Percentiles rank a stretch among this genome's conserved stretches.
Conservation (phyloP, 2,888 invertebrate species). For the Eustalomyia histrio region DNA sequence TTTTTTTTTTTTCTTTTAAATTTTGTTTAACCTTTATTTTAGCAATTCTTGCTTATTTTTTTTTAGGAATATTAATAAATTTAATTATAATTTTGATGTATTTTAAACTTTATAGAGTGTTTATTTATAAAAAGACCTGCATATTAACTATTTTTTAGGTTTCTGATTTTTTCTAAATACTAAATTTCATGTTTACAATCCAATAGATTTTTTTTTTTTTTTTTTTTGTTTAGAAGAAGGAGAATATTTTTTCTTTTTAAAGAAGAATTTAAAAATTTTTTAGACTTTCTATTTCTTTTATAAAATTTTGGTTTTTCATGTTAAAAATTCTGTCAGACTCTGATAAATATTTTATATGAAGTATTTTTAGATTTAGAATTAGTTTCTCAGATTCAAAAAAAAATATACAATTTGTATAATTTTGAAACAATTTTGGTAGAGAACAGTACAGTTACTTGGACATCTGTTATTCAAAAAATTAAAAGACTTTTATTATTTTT, state of each 20-base stretch:
- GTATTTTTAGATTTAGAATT: too few species aligned
- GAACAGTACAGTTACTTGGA: too few species aligned
- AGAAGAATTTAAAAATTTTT: not conserved
- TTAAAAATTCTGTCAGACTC: too few species aligned
- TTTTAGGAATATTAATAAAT: slow-evolving; percentile 48
- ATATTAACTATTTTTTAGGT: slow-evolving; percentile 22
- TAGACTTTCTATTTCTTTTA: not conserved
- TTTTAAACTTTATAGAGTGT: slow-evolving; percentile 38
- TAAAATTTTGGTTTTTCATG: too few species aligned
- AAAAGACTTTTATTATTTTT: too few species aligned
- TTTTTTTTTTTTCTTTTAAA: not conserved
- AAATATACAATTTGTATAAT: too few species aligned
- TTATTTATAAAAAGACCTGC: slow-evolving; percentile 55
- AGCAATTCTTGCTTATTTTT: slow-evolving; percentile 14
- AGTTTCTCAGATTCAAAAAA: too few species aligned
- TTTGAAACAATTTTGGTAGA: too few species aligned
- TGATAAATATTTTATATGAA: too few species aligned
- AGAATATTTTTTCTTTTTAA: not conserved
- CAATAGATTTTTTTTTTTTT: slow-evolving; percentile 38
- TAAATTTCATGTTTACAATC: slow-evolving; percentile 43
- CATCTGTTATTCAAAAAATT: too few species aligned
- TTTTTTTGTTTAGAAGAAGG: slow-evolving; percentile 15
- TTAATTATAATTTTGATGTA: slow-evolving; percentile 32
- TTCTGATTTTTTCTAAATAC: slow-evolving; percentile 24
- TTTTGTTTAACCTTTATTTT: slow-evolving; percentile 1